Evolutionary conservation across 2,888 invertebrate species (phyloP), one percentile per base, ranked within the genome.

Genomic region (Aleiodes leptofemur): DNA sequence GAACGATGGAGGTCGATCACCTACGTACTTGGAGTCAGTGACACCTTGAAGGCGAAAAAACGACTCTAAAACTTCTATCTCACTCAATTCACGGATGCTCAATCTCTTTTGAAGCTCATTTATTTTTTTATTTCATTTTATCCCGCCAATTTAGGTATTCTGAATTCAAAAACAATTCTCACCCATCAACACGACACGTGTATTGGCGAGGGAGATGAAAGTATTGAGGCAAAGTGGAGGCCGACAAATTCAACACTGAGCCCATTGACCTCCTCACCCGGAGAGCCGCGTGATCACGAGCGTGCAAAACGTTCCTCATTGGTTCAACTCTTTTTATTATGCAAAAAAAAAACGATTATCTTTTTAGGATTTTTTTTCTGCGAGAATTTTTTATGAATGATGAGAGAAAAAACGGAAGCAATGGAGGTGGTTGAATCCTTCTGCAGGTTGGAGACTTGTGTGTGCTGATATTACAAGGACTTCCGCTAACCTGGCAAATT

Each of bases 1-100:
- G 14, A 23, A 80, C 83, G 84, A 86, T 86, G 85, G 89, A 89
- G 89, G 89, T 89, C 89, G 89, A 89, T 89, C 89, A 89, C 89
- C 89, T 89, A 89, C 86, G 88, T 83, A 84, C 87, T 77, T 84
- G 86, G 87, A 88, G 89, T 89, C 89, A 89, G 88, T 89, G 89
- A 89, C 89, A 89, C 89, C 87, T 87, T 82, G 82, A 77, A 23
- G 76, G 77, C 77, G 23, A 68, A 76, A 77, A 82, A 34, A 80
- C 80, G 81, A 80, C 79, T 78, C 75, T 75, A 78, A 34, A 76
- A 64, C 73, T 71, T 74, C 57, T 23, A 16, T 51, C 34, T 56
- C 50, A 50, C 69, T 69, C 29, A 9, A 43, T 57, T 43, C 43
- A 43, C 43, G 9, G 7, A 7, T 43, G 9, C 3, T 23, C 43